These are phyloP conservation scores for Plutella xylostella DNA, from an alignment of 2,888 invertebrate genomes.

Conservation along the genomic window DNA sequence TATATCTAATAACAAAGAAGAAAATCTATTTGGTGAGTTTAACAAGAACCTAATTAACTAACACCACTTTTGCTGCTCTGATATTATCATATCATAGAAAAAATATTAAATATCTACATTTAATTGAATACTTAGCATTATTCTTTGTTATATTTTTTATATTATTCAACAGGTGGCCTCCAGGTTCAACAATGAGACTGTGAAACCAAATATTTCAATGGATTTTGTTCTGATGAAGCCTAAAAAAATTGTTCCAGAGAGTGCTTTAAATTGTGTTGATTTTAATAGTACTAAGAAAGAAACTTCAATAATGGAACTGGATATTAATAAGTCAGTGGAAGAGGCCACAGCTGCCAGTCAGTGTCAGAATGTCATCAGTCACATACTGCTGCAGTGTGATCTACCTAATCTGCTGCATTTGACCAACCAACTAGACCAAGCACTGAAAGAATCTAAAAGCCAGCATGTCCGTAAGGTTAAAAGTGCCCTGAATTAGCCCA, in stretches of 20 bases:
- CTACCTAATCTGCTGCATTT: conserved; percentile 66
- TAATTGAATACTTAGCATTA: neutral
- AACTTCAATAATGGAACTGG: conserved; percentile 23
- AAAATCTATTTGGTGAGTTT: too few relatives aligned
- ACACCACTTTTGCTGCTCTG: too few relatives aligned
- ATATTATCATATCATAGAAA: too few relatives aligned
- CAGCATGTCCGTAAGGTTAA: conserved; percentile 68
- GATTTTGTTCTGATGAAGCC: conserved; percentile 46
- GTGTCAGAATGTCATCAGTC: conserved; percentile 47
- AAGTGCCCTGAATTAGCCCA: conserved; percentile 54
- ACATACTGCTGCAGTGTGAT: conserved; percentile 62
- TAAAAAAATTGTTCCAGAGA: conserved; percentile 34
- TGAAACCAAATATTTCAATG: conserved; percentile 48
- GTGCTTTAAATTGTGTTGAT: too few relatives aligned
- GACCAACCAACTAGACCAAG: conserved; percentile 64
- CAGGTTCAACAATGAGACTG: conserved; percentile 31
- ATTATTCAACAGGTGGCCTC: conserved; percentile 44
- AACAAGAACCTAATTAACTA: too few relatives aligned
- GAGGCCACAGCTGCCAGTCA: conserved; percentile 54
- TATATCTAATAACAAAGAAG: too few relatives aligned
- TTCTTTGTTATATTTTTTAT: neutral
- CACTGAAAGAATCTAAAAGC: conserved; percentile 67
- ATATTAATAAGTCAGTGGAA: conserved; percentile 36
- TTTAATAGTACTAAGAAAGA: too few relatives aligned
- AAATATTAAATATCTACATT: too few relatives aligned